Conservation (phyloP, 2,888 invertebrate species). For the Eilema depressum region DNA sequence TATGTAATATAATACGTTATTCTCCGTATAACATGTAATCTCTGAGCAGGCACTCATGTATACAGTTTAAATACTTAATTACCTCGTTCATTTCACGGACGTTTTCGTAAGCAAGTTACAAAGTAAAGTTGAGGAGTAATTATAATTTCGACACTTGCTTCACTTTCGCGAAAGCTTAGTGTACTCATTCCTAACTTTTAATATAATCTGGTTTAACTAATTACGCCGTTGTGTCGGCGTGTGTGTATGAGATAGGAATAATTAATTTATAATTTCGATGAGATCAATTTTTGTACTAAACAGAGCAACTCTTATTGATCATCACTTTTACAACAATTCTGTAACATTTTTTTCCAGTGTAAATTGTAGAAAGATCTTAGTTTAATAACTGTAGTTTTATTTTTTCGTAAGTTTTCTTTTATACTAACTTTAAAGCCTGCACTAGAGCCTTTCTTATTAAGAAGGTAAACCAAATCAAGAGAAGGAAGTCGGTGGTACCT, state of each 20-base stretch:
- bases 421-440: too few species aligned
- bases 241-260: not conserved
- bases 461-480: too few species aligned
- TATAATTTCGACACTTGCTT: conserved; percentile 34
- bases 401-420: too few species aligned
- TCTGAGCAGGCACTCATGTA: not conserved
- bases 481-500: too few species aligned
- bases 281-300: not conserved
- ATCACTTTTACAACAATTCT: not conserved
- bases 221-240: conserved; percentile 15
- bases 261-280: not conserved
- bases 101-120: conserved; percentile 17
- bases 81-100: conserved; percentile 22
- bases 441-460: too few species aligned
- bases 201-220: conserved; percentile 36
- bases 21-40: not conserved
- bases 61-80: conserved; percentile 30
- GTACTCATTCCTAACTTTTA: conserved; percentile 34
- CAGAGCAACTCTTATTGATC: not conserved
- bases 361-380: too few species aligned
- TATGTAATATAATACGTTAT: too few species aligned
- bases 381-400: too few species aligned
- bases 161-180: conserved; percentile 21
- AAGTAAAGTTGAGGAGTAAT: conserved; percentile 35
- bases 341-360: too few species aligned